phyloP scores from a whole-genome alignment of 2,888 invertebrate genomes.

The Phengaris alcon region DNA sequence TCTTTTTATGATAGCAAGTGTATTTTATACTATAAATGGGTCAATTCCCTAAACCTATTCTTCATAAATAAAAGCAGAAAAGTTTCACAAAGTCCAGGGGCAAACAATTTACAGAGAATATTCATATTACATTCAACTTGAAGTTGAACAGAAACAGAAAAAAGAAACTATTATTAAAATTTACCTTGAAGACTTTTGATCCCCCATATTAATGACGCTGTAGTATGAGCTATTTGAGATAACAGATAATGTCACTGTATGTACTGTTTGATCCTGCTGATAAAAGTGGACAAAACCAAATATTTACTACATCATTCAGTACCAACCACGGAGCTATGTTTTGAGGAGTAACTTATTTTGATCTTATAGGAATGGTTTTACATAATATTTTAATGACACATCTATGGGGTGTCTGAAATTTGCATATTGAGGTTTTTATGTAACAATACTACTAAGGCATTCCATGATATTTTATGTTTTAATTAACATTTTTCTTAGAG shows the following conservation, averaged over 20 bases:
- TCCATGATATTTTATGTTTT: background rate
- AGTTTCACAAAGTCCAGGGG: background rate
- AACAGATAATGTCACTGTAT: conserved; percentile 19
- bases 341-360: background rate
- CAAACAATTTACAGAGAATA: background rate
- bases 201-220: conserved; percentile 8
- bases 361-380: background rate
- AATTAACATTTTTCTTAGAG: background rate
- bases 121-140: background rate
- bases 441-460: background rate
- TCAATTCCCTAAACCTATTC: background rate
- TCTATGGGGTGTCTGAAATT: background rate
- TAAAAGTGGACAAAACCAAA: conserved; percentile 7
- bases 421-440: conserved; percentile 8
- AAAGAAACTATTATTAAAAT: background rate
- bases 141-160: background rate
- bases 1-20: background rate
- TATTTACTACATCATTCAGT: conserved; percentile 15
- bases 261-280: conserved; percentile 22
- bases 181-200: background rate
- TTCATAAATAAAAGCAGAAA: background rate
- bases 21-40: background rate
- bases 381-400: background rate
- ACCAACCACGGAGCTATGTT: background rate
- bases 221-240: conserved; percentile 9